These are phyloP conservation scores for Synergus itoensis DNA, from an alignment of 2,888 invertebrate genomes.

Conservation along the genomic window DNA sequence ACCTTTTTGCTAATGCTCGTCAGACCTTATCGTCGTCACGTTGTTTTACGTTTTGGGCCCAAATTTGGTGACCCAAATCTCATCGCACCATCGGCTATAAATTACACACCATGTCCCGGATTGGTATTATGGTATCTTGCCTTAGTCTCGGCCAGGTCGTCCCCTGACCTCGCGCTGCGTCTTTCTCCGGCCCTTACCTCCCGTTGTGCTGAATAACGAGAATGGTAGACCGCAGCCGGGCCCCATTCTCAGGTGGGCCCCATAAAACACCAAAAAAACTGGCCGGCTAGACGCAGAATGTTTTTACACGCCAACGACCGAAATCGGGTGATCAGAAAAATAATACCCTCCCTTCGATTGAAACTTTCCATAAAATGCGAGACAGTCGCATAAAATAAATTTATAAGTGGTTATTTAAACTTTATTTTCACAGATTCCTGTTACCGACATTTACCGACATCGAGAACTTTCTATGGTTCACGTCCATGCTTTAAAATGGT, in stretches of 20 bases:
- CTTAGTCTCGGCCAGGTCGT: constrained; percentile 50
- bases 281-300: background rate
- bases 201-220: constrained; percentile 69
- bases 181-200: constrained; percentile 55
- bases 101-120: background rate
- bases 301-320: constrained; percentile 7
- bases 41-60: constrained; percentile 5
- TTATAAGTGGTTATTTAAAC: background rate
- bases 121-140: constrained; percentile 16
- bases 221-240: constrained; percentile 61
- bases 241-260: constrained; percentile 48
- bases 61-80: background rate
- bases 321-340: background rate
- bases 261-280: constrained; percentile 50
- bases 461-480: no score
- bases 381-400: background rate
- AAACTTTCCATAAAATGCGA: background rate
- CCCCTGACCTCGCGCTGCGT: constrained; percentile 51
- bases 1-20: background rate
- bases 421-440: background rate
- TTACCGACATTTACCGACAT: background rate
- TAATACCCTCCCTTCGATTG: background rate
- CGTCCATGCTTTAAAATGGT: no score
- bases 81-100: background rate
- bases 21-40: background rate